A percentile compares a stretch with the other conserved stretches of the same genome.
Evolutionary conservation across 1,140 invertebrate species (phyloP).

Genomic region (Drosophila ercepeae): DNA sequence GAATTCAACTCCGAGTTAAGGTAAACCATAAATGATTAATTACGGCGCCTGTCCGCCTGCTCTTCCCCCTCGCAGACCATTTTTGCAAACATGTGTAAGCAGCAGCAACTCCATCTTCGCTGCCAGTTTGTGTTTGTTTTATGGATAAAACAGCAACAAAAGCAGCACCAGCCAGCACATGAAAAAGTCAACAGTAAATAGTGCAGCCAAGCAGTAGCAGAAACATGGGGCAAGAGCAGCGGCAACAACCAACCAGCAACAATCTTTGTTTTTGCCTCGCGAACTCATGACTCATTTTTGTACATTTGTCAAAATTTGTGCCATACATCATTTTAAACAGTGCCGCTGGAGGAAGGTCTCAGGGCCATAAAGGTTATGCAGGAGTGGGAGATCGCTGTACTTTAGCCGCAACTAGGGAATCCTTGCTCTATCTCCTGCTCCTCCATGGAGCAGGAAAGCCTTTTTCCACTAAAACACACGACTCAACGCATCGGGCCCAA

Average conservation of each 20-base stretch:
- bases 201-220: slow-evolving; percentile 45
- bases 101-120: slow-evolving; percentile 54
- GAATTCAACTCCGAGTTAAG: slow-evolving; percentile 23
- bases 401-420: slow-evolving; percentile 6
- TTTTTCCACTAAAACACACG: slow-evolving; percentile 42
- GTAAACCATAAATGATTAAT: slow-evolving; percentile 69
- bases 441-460: slow-evolving; percentile 1
- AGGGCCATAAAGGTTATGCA: slow-evolving; percentile 8
- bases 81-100: slow-evolving; percentile 65
- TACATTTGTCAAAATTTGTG: slow-evolving; percentile 83
- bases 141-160: slow-evolving; percentile 52
- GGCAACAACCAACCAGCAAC: slow-evolving; percentile 39
- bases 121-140: slow-evolving; percentile 64
- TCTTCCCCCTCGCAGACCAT: background rate
- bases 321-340: slow-evolving; percentile 82
- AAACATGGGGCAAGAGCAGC: slow-evolving; percentile 20
- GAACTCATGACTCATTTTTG: slow-evolving; percentile 83
- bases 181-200: slow-evolving; percentile 79
- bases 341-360: slow-evolving; percentile 13
- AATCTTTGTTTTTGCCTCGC: slow-evolving; percentile 70
- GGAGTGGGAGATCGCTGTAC: slow-evolving; percentile 11
- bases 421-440: background rate
- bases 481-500: slow-evolving; percentile 63
- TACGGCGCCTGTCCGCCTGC: slow-evolving; percentile 27
- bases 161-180: slow-evolving; percentile 60